A percentile compares a stretch with the other conserved stretches of the same genome.
Evolutionary conservation across 2,888 invertebrate species (phyloP).

Genomic region (Eilema sororculum): DNA sequence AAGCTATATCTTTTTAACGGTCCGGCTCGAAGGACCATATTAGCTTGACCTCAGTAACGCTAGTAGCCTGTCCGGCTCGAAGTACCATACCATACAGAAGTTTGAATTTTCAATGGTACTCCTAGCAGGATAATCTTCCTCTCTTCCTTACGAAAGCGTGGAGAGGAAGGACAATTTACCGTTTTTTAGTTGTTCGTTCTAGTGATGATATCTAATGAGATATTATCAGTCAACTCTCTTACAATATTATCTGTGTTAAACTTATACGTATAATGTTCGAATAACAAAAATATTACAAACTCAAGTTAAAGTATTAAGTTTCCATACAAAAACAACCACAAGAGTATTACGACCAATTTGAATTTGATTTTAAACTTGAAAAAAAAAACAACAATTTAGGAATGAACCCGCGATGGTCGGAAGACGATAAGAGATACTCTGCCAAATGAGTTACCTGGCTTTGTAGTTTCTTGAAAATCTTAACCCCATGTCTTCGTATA

Average conservation of each 20-base stretch:
- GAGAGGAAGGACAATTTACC: background rate
- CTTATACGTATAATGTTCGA: conserved; percentile 8
- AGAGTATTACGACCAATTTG: background rate
- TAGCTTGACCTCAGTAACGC: too few relatives aligned
- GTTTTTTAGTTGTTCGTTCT: background rate
- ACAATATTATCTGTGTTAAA: conserved; percentile 4
- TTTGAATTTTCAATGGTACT: background rate
- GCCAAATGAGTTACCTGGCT: background rate
- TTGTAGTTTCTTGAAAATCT: too few relatives aligned
- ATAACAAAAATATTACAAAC: background rate
- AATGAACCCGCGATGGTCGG: background rate
- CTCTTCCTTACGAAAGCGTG: background rate
- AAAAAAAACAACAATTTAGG: background rate
- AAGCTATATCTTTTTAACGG: background rate
- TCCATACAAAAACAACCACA: background rate
- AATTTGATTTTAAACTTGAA: background rate
- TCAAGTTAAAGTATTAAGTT: background rate
- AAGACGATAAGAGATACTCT: background rate
- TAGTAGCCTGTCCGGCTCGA: too few relatives aligned
- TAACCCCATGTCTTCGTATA: too few relatives aligned
- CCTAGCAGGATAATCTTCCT: background rate
- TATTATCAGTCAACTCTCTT: conserved; percentile 14
- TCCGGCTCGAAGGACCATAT: background rate
- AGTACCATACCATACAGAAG: background rate
- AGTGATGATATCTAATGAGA: conserved; percentile 13